Evolutionary conservation across 2,888 invertebrate species (phyloP).

Genomic region (Trisateles emortualis): DNA sequence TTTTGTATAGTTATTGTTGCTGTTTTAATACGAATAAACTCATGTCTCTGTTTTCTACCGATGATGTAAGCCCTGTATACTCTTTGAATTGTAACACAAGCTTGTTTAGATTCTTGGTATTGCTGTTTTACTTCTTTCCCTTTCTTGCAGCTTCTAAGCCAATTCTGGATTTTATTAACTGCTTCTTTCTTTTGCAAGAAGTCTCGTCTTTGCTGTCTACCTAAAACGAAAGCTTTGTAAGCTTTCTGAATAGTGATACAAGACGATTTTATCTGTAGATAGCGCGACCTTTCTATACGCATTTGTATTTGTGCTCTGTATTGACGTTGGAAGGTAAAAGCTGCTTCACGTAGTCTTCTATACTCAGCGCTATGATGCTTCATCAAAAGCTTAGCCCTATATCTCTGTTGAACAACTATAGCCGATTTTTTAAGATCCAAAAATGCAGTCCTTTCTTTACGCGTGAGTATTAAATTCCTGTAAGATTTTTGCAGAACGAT

Average conservation of each 20-base stretch:
- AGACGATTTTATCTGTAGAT: constrained; percentile 57
- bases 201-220: constrained; percentile 55
- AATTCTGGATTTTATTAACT: constrained; percentile 74
- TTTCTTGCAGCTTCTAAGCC: constrained; percentile 71
- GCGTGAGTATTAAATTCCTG: constrained; percentile 70
- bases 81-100: constrained; percentile 78
- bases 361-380: constrained; percentile 53
- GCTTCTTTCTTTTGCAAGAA: constrained; percentile 67
- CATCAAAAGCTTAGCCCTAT: constrained; percentile 68
- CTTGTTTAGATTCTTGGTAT: constrained; percentile 61
- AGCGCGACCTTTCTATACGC: constrained; percentile 61
- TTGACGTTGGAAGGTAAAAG: constrained; percentile 71
- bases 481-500: constrained; percentile 81
- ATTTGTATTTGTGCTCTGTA: constrained; percentile 71
- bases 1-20: constrained; percentile 71
- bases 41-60: constrained; percentile 62
- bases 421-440: constrained; percentile 51
- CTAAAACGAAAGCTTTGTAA: constrained; percentile 67
- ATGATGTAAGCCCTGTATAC: constrained; percentile 67
- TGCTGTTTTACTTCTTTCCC: constrained; percentile 55
- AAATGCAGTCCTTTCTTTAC: constrained; percentile 56
- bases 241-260: constrained; percentile 71
- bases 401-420: constrained; percentile 67
- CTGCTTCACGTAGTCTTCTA: constrained; percentile 57
- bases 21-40: constrained; percentile 65